Evolutionary conservation across 2,888 invertebrate genomes (phyloP), one percentile per base, ranked within the genome.

Genomic region (Podotricha telesiphe): DNA sequence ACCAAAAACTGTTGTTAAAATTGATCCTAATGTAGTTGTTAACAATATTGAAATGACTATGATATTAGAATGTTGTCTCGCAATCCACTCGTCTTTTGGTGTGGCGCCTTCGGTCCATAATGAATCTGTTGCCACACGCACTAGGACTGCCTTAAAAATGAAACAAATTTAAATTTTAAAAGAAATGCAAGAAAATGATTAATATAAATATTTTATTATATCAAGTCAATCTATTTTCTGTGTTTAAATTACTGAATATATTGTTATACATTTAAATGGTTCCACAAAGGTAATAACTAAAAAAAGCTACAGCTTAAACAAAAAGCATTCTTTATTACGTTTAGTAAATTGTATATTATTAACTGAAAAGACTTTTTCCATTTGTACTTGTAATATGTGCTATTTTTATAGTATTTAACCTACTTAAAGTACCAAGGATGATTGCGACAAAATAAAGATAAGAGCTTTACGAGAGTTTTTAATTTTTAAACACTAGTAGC

Each of bases 21-120:
- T 77, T 1, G 92, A 91, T 17, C 93, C 93, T 67, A 92, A 80
- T 62, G 88, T 86, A 10, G 90, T 82, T 74, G 91, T 92, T 81
- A 89, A 69, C 0, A 93, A 75, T 73, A 92, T 89, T 15, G 91
- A 91, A 76, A 92, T 91, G 81, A 92, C 88, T 76, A 93, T 92
- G 70, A 93, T 91, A 82, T 91, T 92, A 6, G 90, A 80, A 77
- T 93, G 92, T 71, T 91, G 88, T 45, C 72, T 74, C 4, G 93
- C 91, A 72, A 89, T 86, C 69, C 77, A 78, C 68, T 78, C 83
- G 77, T 93, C 93, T 73, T 85, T 82, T 40, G 76, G 76, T 47
- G 83, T 84, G 1, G 87, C 80, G 2, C 79, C 79, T 47, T 87
- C 86, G 42, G 76, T 76, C 87, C 87, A 89, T 48, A 92, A 79